A percentile compares a stretch with the other conserved stretches of the same genome.
phyloP scores from a whole-genome alignment of 2,888 invertebrate species.

The Piscicola geometra region DNA sequence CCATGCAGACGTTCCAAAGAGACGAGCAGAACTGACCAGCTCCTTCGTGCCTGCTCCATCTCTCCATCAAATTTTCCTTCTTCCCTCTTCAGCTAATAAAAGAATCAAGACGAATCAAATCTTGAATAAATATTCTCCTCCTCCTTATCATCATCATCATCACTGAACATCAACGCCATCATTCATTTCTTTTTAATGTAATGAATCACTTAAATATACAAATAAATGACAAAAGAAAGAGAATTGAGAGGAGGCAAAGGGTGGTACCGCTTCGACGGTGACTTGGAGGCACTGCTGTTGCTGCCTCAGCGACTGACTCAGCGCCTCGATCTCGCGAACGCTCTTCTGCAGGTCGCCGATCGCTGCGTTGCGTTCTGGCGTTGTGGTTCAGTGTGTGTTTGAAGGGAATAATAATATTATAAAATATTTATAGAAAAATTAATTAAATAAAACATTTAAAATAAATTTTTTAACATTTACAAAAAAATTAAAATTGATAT shows the following conservation, averaged over 20 bases:
- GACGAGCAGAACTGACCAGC: too few species aligned
- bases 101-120: background rate
- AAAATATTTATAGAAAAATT: background rate
- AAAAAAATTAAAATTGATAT: background rate
- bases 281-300: background rate
- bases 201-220: too few species aligned
- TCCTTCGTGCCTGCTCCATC: too few species aligned
- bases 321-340: background rate
- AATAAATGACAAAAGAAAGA: too few species aligned
- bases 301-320: background rate
- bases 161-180: too few species aligned
- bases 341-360: background rate
- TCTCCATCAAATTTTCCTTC: too few species aligned
- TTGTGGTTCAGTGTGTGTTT: background rate
- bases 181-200: too few species aligned
- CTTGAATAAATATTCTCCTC: background rate
- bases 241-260: too few species aligned
- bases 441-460: background rate
- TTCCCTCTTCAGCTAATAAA: background rate
- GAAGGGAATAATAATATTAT: background rate
- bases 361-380: constrained; percentile 3
- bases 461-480: background rate
- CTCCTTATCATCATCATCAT: too few species aligned
- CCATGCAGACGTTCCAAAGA: too few species aligned
- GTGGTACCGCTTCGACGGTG: background rate